Evolutionary conservation across 2,113 vertebrate genomes (phyloP).

Genomic region (Phrynosoma platyrhinos): DNA sequence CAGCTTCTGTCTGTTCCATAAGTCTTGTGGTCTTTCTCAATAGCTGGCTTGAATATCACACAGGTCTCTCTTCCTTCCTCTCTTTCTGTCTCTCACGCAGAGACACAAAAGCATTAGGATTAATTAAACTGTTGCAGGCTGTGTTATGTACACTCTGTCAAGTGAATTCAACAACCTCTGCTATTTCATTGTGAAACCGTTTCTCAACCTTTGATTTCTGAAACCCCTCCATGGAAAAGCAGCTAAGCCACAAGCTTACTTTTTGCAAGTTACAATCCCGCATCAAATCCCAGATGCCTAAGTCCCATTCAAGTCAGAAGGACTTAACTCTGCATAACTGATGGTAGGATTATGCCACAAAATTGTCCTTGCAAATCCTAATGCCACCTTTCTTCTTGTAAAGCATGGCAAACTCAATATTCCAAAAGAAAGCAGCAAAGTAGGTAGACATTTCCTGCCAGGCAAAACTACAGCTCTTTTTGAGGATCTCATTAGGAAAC

Average conservation of each 20-base stretch:
- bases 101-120: neutral
- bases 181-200: neutral
- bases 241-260: neutral
- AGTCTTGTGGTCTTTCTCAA: no score
- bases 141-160: neutral
- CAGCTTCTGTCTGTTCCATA: no score
- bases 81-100: no score
- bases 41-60: no score
- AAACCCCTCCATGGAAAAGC: neutral
- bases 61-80: no score
- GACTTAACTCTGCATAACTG: neutral
- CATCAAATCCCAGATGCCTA: neutral
- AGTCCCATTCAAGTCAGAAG: neutral
- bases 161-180: neutral
- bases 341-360: neutral
- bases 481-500: conserved; percentile 5
- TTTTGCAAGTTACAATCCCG: neutral
- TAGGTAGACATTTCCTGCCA: neutral
- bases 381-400: neutral
- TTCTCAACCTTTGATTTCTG: neutral
- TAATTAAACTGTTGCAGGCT: neutral
- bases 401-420: fast-evolving
- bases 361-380: neutral
- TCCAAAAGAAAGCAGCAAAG: fast-evolving
- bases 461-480: conserved; percentile 26